Conservation (phyloP, 2,797 vertebrate species). For the Scolopax rusticola region DNA sequence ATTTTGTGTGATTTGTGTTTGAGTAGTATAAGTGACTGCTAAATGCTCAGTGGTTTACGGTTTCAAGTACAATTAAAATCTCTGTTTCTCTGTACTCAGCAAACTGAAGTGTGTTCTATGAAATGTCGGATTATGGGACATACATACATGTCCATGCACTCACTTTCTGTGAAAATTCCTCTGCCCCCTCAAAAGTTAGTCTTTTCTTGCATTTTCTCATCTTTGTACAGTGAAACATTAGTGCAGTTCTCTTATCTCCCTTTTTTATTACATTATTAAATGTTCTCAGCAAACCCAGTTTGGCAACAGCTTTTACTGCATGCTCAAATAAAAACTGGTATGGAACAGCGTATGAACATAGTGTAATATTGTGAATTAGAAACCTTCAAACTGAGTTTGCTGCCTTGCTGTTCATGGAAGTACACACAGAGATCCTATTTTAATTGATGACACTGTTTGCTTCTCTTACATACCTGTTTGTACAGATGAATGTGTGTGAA, state of each 20-base stretch:
- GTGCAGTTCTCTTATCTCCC: neutral
- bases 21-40: neutral
- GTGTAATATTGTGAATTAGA: neutral
- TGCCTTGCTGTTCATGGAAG: neutral
- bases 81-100: neutral
- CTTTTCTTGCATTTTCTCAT: neutral
- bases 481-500: neutral
- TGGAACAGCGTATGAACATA: neutral
- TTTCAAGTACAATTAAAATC: neutral
- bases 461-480: neutral
- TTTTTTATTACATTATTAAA: neutral
- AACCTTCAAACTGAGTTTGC: neutral
- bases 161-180: neutral
- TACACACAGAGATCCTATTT: neutral
- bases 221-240: neutral
- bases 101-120: neutral
- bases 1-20: neutral
- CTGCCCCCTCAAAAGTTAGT: neutral
- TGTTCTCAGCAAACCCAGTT: neutral
- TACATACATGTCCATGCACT: neutral
- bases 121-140: neutral
- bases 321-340: neutral
- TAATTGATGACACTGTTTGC: conserved; percentile 2
- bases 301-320: neutral
- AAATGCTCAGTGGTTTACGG: neutral